Conservation (phyloP, 1,140 invertebrate genomes). For the Hetaerina americana region DNA sequence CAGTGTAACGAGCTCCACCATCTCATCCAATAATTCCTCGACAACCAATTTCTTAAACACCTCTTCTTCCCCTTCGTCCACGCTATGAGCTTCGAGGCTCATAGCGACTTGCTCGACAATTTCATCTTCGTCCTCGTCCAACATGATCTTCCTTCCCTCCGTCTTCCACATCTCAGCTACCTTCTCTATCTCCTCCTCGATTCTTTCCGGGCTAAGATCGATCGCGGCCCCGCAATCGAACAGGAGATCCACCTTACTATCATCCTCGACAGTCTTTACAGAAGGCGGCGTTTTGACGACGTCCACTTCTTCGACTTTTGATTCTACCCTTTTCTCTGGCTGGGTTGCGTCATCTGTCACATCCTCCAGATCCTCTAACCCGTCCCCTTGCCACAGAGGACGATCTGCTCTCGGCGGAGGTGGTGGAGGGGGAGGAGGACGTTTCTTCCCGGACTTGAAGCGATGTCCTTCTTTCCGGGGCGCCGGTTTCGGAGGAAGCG, state of each 20-base stretch:
- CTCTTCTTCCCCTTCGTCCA: not conserved
- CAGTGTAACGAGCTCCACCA: not conserved
- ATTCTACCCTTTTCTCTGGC: not conserved
- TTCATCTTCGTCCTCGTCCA: conserved; percentile 23
- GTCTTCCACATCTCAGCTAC: conserved; percentile 3
- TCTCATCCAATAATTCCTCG: not conserved
- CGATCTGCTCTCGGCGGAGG: conserved; percentile 14
- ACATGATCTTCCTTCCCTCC: not conserved
- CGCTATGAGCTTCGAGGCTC: not conserved
- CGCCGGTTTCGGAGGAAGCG: conserved; percentile 27
- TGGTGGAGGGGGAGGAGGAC: conserved; percentile 33
- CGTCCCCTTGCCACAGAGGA: not conserved
- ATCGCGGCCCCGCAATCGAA: not conserved
- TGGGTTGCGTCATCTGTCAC: not conserved
- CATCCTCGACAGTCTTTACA: not conserved
- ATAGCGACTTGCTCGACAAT: too few species aligned
- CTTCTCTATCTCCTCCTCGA: not conserved
- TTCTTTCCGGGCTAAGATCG: not conserved
- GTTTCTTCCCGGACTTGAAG: conserved; percentile 23
- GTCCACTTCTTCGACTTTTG: not conserved
- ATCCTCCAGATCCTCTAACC: not conserved
- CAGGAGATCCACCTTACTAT: not conserved
- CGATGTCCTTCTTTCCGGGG: conserved; percentile 25
- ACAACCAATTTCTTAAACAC: not conserved
- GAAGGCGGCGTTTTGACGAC: not conserved